Base-by-base conservation (phyloP, 2,888 invertebrate species). In the Unio pictorum region DNA sequence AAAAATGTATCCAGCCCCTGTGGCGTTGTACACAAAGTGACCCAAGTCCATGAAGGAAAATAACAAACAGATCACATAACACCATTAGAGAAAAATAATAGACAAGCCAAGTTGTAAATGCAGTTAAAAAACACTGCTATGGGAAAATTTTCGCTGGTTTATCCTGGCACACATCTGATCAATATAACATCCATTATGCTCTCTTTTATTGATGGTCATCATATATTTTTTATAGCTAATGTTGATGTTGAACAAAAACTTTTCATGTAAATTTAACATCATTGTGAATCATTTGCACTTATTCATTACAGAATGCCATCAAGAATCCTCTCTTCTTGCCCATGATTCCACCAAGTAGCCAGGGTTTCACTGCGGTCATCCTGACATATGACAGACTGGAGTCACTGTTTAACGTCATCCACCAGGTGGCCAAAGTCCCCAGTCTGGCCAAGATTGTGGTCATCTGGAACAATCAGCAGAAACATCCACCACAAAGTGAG, bases 391-490 rank as follows among this genome's bases (percentile, higher is more conserved):
- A 98, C 91, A 92, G 98, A 72, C 92, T 97, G 28, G 95, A 96
- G 79, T 95, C 96, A 88, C 92, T 98, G 65, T 97, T 95, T 90
- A 93, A 94, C 61, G 92, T 98, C 17, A 95, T 98, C 73, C 93
- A 94, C 83, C 95, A 95, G 90, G 91, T 98, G 68, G 94, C 95
- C 4, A 93, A 94, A 83, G 96, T 96, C 67, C 96, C 97, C 57
- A 97, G 97, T 87, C 91, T 98, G 55, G 94, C 95, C 83, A 97
- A 97, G 91, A 94, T 98, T 78, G 91, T 98, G 55, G 96, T 98
- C 45, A 93, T 98, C 75, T 98, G 98, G 98, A 98, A 98, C 91
- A 97, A 98, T 91, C 97, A 97, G 90, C 93, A 93, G 79, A 96
- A 96, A 90, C 91, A 93, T 72, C 98, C 98, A 60, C 98, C 98